These are phyloP conservation scores for Andricus grossulariae DNA, from an alignment of 1,140 invertebrate genomes.

Conservation along the genomic window DNA sequence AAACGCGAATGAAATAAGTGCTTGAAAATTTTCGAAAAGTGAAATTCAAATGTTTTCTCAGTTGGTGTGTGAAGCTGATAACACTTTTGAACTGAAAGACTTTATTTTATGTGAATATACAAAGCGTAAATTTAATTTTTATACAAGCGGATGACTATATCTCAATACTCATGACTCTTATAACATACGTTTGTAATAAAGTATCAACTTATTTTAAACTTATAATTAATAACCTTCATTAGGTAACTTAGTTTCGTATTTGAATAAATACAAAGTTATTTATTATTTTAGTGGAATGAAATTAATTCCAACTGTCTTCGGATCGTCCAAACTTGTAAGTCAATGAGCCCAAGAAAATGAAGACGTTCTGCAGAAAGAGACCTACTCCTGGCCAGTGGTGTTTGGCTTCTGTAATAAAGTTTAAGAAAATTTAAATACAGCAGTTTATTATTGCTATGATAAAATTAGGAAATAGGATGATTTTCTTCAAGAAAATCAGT, in stretches of 20 bases:
- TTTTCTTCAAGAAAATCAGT: no score
- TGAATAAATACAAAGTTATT: neutral
- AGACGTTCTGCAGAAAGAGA: slow-evolving; percentile 95
- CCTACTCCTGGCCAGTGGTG: slow-evolving; percentile 90
- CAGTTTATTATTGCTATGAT: no score
- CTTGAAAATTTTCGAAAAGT: no score
- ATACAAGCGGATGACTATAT: slow-evolving; percentile 1
- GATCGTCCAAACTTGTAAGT: slow-evolving; percentile 96
- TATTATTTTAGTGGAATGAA: neutral
- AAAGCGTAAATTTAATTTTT: slow-evolving; percentile 13
- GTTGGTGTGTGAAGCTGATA: neutral
- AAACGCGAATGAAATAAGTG: no score
- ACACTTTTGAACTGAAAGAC: neutral
- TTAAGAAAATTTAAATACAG: neutral
- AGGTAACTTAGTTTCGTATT: neutral
- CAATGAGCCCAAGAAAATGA: slow-evolving; percentile 94
- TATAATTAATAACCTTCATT: neutral
- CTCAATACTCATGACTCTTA: neutral
- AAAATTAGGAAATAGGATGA: no score
- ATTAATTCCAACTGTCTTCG: slow-evolving; percentile 88
- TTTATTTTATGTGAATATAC: slow-evolving; percentile 14
- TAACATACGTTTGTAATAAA: no score
- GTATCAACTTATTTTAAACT: neutral
- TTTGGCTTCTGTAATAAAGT: slow-evolving; percentile 55
- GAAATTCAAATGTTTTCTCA: no score